Conservation (phyloP, 2,113 vertebrate species). For the Rhegmatorhina hoffmannsi region DNA sequence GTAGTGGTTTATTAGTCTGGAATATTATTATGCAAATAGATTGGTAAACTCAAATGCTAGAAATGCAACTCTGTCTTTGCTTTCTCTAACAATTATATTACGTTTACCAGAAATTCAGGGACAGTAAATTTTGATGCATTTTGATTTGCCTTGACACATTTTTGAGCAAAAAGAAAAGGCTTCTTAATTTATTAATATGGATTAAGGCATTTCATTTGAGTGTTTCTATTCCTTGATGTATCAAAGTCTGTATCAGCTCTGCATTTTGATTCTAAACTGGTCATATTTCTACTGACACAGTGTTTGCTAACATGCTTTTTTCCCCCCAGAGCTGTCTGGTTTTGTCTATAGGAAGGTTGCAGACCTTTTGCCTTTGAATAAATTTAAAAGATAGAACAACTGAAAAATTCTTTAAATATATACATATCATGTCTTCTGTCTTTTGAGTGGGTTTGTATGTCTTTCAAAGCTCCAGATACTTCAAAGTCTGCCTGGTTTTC, state of each 20-base stretch:
- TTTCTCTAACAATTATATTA: neutral
- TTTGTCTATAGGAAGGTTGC: neutral
- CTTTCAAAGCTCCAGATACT: neutral
- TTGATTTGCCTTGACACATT: neutral
- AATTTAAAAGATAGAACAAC: neutral
- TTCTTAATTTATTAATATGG: neutral
- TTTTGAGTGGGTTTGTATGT: neutral
- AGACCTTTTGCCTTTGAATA: neutral
- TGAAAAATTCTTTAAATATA: neutral
- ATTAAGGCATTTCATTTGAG: neutral
- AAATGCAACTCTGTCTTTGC: neutral
- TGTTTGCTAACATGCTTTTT: neutral
- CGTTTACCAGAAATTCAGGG: neutral
- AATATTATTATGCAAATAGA: neutral
- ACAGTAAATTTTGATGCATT: neutral
- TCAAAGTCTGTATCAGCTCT: neutral
- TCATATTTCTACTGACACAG: neutral
- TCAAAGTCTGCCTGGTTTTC: neutral
- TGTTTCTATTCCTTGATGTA: neutral
- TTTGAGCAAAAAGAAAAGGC: neutral
- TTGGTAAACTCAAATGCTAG: neutral
- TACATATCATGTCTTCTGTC: neutral
- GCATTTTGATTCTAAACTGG: neutral
- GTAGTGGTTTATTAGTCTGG: neutral
- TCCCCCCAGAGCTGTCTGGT: neutral